Conservation (phyloP, 2,113 vertebrate genomes). For the Setophaga petechia region DNA sequence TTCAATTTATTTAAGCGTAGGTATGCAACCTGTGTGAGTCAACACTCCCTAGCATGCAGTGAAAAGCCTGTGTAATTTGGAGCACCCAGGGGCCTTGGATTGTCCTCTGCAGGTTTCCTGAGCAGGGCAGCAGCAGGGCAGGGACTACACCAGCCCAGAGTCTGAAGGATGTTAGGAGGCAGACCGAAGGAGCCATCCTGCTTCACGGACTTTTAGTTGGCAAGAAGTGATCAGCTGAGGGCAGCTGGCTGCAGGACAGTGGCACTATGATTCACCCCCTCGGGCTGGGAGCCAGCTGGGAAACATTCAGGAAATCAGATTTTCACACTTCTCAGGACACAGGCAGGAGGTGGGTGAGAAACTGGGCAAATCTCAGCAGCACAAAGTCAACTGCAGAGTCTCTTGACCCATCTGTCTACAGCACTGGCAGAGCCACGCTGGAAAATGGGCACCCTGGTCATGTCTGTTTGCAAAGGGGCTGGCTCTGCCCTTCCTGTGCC, state of each 20-base stretch:
- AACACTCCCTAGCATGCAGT: neutral
- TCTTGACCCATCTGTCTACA: neutral
- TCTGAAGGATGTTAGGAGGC: neutral
- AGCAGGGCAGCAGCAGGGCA: neutral
- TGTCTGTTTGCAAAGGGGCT: neutral
- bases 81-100: neutral
- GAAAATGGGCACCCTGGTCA: neutral
- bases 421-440: rapidly evolving
- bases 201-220: neutral
- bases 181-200: neutral
- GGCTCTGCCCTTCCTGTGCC: neutral
- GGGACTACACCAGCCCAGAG: neutral
- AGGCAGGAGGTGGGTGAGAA: neutral
- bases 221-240: rapidly evolving
- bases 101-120: neutral
- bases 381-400: neutral
- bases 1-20: neutral
- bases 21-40: neutral
- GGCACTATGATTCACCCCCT: neutral
- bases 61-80: neutral
- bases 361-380: neutral
- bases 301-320: constrained; percentile 10
- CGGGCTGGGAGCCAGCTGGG: neutral
- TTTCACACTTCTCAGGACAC: neutral
- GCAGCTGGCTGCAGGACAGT: neutral